phyloP scores from a whole-genome alignment of 2,888 invertebrate species.

The Baccha elongata region DNA sequence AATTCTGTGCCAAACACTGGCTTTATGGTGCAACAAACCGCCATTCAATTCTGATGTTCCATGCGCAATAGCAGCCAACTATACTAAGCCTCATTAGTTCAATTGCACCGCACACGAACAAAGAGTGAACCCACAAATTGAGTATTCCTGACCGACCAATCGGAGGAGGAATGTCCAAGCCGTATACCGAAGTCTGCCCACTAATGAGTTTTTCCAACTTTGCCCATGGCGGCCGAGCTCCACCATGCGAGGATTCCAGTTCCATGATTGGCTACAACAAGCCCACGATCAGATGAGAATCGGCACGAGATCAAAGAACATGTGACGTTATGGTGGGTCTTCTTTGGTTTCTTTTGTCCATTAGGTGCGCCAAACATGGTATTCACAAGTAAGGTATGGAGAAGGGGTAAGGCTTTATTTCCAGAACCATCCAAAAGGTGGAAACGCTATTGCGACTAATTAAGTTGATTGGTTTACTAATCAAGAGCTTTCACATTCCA shows the following conservation, averaged over 20 bases:
- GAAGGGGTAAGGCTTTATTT: constrained; percentile 14
- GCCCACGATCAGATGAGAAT: constrained; percentile 68
- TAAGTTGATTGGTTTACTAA: constrained; percentile 60
- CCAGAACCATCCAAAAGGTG: background rate
- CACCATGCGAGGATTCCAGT: constrained; percentile 55
- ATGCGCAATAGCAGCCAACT: background rate
- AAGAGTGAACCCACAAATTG: constrained; percentile 32
- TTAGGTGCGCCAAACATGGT: constrained; percentile 20
- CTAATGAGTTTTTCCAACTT: constrained; percentile 64
- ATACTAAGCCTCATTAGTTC: constrained; percentile 56
- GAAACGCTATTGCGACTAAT: constrained; percentile 54
- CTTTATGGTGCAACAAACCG: constrained; percentile 21
- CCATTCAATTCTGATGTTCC: constrained; percentile 51
- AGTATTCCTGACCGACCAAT: constrained; percentile 57
- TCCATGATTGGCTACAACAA: constrained; percentile 71
- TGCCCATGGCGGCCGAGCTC: constrained; percentile 60
- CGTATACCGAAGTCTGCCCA: constrained; percentile 43
- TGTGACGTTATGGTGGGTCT: constrained; percentile 55
- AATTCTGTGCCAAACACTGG: constrained; percentile 34
- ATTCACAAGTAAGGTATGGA: constrained; percentile 8
- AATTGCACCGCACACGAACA: constrained; percentile 47
- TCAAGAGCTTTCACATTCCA: constrained; percentile 69
- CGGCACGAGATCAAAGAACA: constrained; percentile 67
- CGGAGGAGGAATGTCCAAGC: constrained; percentile 48
- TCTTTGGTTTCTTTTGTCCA: constrained; percentile 39